phyloP scores from a whole-genome alignment of 2,113 vertebrate species.

The Hypocryptadius cinnamomeus region DNA sequence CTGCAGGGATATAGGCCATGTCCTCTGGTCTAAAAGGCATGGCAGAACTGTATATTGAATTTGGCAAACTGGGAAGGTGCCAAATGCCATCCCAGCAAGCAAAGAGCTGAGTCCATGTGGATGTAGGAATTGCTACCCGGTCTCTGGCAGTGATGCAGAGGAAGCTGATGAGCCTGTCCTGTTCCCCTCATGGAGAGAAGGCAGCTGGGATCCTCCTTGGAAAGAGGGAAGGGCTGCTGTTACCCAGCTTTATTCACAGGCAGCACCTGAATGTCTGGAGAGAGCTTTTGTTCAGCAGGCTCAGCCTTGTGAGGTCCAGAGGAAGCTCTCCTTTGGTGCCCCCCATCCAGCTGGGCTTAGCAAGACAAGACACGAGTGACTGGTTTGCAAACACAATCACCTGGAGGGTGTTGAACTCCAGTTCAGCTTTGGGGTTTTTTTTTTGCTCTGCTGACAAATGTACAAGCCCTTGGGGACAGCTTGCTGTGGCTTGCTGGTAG shows the following conservation, averaged over 20 bases:
- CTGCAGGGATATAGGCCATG: neutral
- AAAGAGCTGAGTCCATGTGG: rapidly evolving
- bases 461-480: neutral
- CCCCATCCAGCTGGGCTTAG: neutral
- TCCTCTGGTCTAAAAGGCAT: neutral
- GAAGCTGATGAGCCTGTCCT: neutral
- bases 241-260: neutral
- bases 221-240: neutral
- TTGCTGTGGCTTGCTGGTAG: neutral
- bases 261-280: neutral
- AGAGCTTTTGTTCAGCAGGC: neutral
- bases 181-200: too few species aligned
- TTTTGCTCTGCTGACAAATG: neutral
- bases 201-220: neutral
- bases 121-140: too few species aligned
- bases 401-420: neutral
- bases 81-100: neutral
- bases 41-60: neutral
- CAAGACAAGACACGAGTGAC: neutral
- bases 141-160: neutral
- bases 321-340: neutral
- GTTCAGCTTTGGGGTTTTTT: neutral
- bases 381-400: neutral
- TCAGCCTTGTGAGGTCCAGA: neutral
- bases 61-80: neutral